A percentile compares a stretch with the other conserved stretches of the same genome.
Conservation (phyloP, 2,797 vertebrate genomes). For the Podarcis lilfordi region DNA sequence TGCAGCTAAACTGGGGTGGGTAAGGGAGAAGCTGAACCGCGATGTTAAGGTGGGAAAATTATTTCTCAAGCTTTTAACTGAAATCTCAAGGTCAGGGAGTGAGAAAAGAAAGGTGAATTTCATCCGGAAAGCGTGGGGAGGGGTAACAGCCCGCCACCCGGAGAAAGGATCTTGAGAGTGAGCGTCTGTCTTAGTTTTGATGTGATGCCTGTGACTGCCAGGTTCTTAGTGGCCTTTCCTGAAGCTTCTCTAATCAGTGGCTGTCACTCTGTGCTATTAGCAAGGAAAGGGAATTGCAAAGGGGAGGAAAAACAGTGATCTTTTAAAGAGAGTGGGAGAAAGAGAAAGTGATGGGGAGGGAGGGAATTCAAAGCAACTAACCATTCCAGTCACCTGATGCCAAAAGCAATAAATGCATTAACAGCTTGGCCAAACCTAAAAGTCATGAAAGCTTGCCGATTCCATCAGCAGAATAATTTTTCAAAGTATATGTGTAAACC, state of each 20-base stretch:
- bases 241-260: slow-evolving; percentile 71
- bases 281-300: slow-evolving; percentile 66
- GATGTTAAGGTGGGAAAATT: slow-evolving; percentile 21
- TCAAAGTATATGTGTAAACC: slow-evolving; percentile 59
- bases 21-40: background rate
- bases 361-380: slow-evolving; percentile 31
- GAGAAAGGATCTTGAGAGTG: slow-evolving; percentile 55
- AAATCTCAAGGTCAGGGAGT: slow-evolving; percentile 51
- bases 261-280: slow-evolving; percentile 69
- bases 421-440: slow-evolving; percentile 58
- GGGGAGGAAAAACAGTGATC: slow-evolving; percentile 57
- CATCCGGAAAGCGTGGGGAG: slow-evolving; percentile 53
- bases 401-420: slow-evolving; percentile 68
- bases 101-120: slow-evolving; percentile 63
- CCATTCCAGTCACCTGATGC: slow-evolving; percentile 58
- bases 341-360: background rate
- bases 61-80: slow-evolving; percentile 50
- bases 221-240: slow-evolving; percentile 75
- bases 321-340: slow-evolving; percentile 11
- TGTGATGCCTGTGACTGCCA: slow-evolving; percentile 58
- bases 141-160: slow-evolving; percentile 40
- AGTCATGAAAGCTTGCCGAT: slow-evolving; percentile 59
- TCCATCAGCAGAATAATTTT: slow-evolving; percentile 55
- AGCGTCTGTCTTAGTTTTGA: slow-evolving; percentile 60
- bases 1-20: slow-evolving; percentile 2